Conservation (phyloP, 2,888 invertebrate genomes). For the Lampropteryx suffumata region DNA sequence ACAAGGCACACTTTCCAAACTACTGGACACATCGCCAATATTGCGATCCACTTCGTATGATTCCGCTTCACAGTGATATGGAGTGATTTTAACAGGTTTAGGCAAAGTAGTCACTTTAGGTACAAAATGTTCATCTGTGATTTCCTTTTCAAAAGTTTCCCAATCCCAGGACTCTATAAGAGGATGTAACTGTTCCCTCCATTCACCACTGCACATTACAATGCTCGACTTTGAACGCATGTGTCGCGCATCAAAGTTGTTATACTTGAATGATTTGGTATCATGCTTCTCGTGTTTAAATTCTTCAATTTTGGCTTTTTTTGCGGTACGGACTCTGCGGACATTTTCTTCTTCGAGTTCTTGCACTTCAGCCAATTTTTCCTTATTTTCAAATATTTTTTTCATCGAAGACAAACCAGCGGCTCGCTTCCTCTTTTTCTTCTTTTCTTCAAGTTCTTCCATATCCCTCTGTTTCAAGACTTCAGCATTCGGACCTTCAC, state of each 20-base stretch:
- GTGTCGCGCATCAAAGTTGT: slow-evolving; percentile 77
- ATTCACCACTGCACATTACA: slow-evolving; percentile 76
- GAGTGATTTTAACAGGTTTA: slow-evolving; percentile 72
- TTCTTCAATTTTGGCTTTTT: slow-evolving; percentile 71
- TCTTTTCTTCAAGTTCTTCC: slow-evolving; percentile 79
- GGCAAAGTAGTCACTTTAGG: slow-evolving; percentile 74
- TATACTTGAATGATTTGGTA: slow-evolving; percentile 68
- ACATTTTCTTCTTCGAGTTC: slow-evolving; percentile 82
- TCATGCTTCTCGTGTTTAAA: slow-evolving; percentile 75
- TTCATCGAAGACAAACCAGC: slow-evolving; percentile 85
- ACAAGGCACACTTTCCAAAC: slow-evolving; percentile 84
- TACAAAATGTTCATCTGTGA: slow-evolving; percentile 71
- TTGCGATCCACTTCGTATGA: slow-evolving; percentile 76
- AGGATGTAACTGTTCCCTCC: slow-evolving; percentile 85
- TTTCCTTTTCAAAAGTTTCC: slow-evolving; percentile 84
- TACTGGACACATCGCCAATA: slow-evolving; percentile 76
- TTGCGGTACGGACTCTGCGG: slow-evolving; percentile 63
- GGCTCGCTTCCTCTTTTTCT: slow-evolving; percentile 84
- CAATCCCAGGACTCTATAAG: slow-evolving; percentile 85
- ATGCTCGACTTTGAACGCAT: slow-evolving; percentile 79
- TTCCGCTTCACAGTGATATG: slow-evolving; percentile 78
- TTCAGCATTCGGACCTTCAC: slow-evolving; percentile 87
- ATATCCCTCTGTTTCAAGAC: slow-evolving; percentile 84
- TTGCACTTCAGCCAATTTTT: slow-evolving; percentile 85
- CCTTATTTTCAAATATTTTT: slow-evolving; percentile 91